These are phyloP conservation scores for Ectobius pallidus DNA, from an alignment of 2,888 invertebrate species.

Conservation along the genomic window DNA sequence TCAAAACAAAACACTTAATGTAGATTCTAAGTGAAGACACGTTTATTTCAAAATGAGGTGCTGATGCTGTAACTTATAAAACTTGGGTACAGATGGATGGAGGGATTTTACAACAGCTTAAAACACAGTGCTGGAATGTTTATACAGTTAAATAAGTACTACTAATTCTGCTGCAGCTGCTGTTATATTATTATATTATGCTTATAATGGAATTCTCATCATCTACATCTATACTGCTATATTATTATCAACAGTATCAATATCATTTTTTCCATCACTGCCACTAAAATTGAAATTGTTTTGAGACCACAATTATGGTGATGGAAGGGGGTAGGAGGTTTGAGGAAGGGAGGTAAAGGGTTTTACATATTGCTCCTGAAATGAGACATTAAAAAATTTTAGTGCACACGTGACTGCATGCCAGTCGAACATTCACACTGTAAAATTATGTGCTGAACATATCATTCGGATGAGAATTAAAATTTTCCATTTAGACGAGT, in stretches of 20 bases:
- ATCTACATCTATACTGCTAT: slow-evolving; percentile 16
- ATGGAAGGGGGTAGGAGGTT: neutral
- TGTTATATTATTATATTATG: slow-evolving; percentile 25
- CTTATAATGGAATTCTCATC: slow-evolving; percentile 17
- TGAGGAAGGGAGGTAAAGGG: neutral
- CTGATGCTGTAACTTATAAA: slow-evolving; percentile 3
- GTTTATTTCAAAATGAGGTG: slow-evolving; percentile 13
- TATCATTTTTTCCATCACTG: slow-evolving; percentile 12
- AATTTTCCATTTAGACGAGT: neutral
- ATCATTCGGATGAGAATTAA: neutral
- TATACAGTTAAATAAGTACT: slow-evolving; percentile 17
- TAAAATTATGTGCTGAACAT: neutral
- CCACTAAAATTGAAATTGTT: slow-evolving; percentile 1
- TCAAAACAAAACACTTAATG: too few relatives aligned
- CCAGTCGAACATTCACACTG: neutral
- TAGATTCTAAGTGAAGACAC: slow-evolving; percentile 14
- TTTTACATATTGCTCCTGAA: slow-evolving; percentile 14
- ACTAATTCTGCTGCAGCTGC: neutral
- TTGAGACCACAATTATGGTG: slow-evolving; percentile 15
- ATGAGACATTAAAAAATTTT: slow-evolving; percentile 10
- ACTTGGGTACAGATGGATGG: slow-evolving; percentile 28
- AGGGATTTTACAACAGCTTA: slow-evolving; percentile 22
- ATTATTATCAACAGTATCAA: slow-evolving; percentile 19
- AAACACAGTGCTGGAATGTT: slow-evolving; percentile 21
- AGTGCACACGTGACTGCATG: neutral